Evolutionary conservation across 2,113 vertebrate genomes (phyloP).

Genomic region (Paralichthys olivaceus): DNA sequence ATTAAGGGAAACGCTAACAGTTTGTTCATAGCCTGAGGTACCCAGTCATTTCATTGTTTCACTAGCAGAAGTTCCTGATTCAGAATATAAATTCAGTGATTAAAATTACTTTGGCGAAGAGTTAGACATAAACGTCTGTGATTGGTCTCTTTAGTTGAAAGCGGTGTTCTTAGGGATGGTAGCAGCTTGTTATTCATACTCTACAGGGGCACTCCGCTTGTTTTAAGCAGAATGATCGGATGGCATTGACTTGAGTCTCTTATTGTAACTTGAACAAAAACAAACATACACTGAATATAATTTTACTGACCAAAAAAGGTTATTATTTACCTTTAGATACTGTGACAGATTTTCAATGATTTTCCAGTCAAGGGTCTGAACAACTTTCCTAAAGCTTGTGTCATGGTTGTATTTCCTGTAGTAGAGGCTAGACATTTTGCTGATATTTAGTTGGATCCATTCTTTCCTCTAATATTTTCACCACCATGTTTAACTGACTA

Average conservation of each 20-base stretch:
- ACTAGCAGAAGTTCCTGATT: conserved; percentile 4
- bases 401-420: too few relatives aligned
- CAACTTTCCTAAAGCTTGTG: too few relatives aligned
- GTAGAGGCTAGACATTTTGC: too few relatives aligned
- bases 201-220: neutral
- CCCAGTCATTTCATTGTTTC: conserved; percentile 14
- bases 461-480: too few relatives aligned
- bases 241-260: neutral
- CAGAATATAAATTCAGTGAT: conserved; percentile 12
- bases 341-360: too few relatives aligned
- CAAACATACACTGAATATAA: neutral
- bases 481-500: neutral
- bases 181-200: neutral
- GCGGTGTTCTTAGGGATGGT: neutral
- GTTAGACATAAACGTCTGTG: neutral
- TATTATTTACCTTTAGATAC: too few relatives aligned
- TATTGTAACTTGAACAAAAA: neutral
- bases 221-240: neutral
- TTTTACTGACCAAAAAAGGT: neutral
- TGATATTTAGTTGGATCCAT: too few relatives aligned
- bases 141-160: neutral
- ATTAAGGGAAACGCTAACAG: conserved; percentile 43
- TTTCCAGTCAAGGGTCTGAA: too few relatives aligned
- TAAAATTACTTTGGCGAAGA: neutral
- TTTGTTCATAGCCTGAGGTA: conserved; percentile 33